Conservation (phyloP, 2,888 invertebrate species). For the Aradus depressus region DNA sequence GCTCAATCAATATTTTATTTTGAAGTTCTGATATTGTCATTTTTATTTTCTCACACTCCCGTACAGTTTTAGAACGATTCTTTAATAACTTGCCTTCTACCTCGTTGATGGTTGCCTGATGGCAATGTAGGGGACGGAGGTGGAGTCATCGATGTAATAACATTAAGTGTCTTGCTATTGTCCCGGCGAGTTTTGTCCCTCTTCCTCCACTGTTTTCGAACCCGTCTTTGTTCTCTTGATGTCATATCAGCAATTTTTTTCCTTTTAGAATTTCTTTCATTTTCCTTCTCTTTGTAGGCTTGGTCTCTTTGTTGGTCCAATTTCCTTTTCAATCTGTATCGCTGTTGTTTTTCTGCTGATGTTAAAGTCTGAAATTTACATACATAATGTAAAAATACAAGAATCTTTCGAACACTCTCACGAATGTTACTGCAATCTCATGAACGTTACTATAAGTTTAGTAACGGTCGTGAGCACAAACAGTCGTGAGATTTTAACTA, state of each 20-base stretch:
- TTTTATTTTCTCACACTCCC: conserved; percentile 1
- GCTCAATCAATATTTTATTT: not conserved
- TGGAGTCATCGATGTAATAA: not conserved
- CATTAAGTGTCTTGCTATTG: not conserved
- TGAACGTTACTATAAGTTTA: no score
- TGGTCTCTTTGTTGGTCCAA: no score
- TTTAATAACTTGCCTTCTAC: not conserved
- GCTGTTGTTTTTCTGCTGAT: no score
- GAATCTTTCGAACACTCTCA: no score
- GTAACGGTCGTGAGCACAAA: no score
- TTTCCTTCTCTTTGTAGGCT: no score
- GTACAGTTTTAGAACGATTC: conserved; percentile 2
- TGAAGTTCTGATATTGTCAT: not conserved
- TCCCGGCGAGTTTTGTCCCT: no score
- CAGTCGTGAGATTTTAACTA: no score
- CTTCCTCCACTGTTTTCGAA: not conserved
- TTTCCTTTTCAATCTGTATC: no score
- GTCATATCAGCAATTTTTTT: not conserved
- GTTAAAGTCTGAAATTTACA: no score
- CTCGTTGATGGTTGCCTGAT: not conserved
- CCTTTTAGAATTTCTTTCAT: not conserved
- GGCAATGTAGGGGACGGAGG: not conserved
- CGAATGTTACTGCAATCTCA: no score
- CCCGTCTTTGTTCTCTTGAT: not conserved
- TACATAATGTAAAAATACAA: no score